Percentiles rank a stretch among this genome's conserved stretches.
Conservation (phyloP, 2,888 invertebrate genomes). For the Leucophenga maculata region DNA sequence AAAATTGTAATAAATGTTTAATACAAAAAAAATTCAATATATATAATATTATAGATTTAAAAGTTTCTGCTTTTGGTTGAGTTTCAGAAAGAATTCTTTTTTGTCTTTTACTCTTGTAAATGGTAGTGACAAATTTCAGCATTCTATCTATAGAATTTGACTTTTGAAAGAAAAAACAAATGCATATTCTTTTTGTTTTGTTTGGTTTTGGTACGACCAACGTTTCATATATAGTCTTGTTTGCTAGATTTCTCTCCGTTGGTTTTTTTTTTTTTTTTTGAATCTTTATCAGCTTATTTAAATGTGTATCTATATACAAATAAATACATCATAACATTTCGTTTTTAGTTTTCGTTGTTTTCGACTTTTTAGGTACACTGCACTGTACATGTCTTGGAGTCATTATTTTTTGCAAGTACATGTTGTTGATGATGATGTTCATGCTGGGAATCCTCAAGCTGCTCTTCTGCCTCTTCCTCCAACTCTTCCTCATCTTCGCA, state of each 20-base stretch:
- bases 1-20: slow-evolving; percentile 32
- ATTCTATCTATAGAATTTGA: slow-evolving; percentile 8
- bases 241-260: slow-evolving; percentile 27
- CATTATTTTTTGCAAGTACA: not conserved
- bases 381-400: slow-evolving; percentile 3
- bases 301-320: not conserved
- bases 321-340: slow-evolving; percentile 40
- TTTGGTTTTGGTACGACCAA: slow-evolving; percentile 6
- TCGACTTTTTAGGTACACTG: slow-evolving; percentile 34
- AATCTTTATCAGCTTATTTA: slow-evolving; percentile 13
- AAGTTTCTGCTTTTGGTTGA: slow-evolving; percentile 3
- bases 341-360: slow-evolving; percentile 41
- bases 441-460: slow-evolving; percentile 32
- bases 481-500: slow-evolving; percentile 73
- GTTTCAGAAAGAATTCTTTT: slow-evolving; percentile 3
- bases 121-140: slow-evolving; percentile 51
- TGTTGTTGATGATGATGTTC: slow-evolving; percentile 8
- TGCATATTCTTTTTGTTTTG: slow-evolving; percentile 39
- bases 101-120: slow-evolving; percentile 46
- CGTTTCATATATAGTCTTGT: slow-evolving; percentile 22
- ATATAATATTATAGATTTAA: not conserved
- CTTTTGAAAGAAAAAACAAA: slow-evolving; percentile 33
- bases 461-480: slow-evolving; percentile 50
- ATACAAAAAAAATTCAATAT: slow-evolving; percentile 38
- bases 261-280: slow-evolving; percentile 29